phyloP scores from a whole-genome alignment of 1,140 invertebrate genomes.

The Eumeta japonica region DNA sequence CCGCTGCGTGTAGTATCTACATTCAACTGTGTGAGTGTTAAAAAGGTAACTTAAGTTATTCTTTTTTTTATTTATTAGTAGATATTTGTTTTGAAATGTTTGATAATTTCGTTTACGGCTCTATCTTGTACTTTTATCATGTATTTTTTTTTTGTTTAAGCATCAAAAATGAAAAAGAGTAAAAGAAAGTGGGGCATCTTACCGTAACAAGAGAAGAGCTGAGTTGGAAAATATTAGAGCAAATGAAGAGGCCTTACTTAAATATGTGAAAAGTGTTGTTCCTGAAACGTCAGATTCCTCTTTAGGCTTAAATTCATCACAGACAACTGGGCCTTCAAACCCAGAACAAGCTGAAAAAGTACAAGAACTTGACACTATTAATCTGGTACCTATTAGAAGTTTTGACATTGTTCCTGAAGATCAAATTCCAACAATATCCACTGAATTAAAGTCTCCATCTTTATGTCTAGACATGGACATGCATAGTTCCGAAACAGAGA shows the following conservation, averaged over 20 bases:
- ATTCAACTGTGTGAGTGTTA: conserved; percentile 1
- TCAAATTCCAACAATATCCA: conserved; percentile 1
- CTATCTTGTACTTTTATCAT: too few relatives aligned
- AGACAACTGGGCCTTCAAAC: neutral
- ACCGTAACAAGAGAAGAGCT: conserved; percentile 1
- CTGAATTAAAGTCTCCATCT: neutral
- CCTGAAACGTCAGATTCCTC: neutral
- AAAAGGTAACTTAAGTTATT: neutral
- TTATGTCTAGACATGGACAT: neutral
- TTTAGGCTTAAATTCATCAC: conserved; percentile 1
- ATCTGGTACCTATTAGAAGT: conserved; percentile 1
- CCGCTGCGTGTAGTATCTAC: too few relatives aligned
- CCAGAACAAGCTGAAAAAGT: conserved; percentile 1
- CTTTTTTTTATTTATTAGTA: too few relatives aligned
- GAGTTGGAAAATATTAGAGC: conserved; percentile 1
- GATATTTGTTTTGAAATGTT: too few relatives aligned
- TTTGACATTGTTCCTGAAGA: neutral
- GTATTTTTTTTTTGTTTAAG: neutral
- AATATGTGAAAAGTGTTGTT: conserved; percentile 1
- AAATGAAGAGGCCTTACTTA: conserved; percentile 1
- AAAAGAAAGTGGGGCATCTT: conserved; percentile 1
- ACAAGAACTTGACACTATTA: conserved; percentile 1
- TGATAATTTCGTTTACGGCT: too few relatives aligned
- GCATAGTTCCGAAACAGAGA: conserved; percentile 1
- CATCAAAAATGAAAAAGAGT: conserved; percentile 1